Evolutionary conservation across 2,888 invertebrate species (phyloP).

Genomic region (Coleophora flavipennella): DNA sequence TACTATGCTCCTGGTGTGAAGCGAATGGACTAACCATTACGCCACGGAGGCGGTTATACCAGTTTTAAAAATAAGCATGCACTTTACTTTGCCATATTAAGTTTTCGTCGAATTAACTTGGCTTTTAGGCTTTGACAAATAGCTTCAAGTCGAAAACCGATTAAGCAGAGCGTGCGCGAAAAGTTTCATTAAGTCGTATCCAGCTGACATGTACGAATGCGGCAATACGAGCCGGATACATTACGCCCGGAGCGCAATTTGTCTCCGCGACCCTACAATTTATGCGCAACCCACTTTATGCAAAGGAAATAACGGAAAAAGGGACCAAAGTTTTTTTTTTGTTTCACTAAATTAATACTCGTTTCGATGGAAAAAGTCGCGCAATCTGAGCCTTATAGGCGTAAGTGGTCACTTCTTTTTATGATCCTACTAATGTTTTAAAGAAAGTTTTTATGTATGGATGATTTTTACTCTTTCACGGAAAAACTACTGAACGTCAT

Average conservation of each 20-base stretch:
- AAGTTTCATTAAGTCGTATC: constrained; percentile 52
- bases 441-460: no score
- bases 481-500: no score
- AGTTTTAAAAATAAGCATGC: background rate
- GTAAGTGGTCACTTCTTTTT: no score
- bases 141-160: constrained; percentile 38
- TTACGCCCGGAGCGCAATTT: constrained; percentile 56
- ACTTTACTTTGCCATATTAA: background rate
- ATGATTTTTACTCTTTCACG: no score
- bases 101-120: no score
- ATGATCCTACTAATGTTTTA: no score
- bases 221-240: constrained; percentile 48
- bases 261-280: constrained; percentile 52
- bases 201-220: constrained; percentile 40
- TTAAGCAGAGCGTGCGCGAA: constrained; percentile 50
- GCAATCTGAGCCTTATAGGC: no score
- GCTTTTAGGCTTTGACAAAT: constrained; percentile 17
- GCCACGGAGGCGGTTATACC: no score
- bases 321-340: constrained; percentile 30
- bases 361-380: constrained; percentile 5
- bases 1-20: no score
- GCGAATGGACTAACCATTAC: no score
- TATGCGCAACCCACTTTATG: constrained; percentile 55
- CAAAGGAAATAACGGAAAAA: constrained; percentile 44
- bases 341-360: constrained; percentile 31